phyloP scores from a whole-genome alignment of 1,140 invertebrate species.

The Hesperophylax magnus region DNA sequence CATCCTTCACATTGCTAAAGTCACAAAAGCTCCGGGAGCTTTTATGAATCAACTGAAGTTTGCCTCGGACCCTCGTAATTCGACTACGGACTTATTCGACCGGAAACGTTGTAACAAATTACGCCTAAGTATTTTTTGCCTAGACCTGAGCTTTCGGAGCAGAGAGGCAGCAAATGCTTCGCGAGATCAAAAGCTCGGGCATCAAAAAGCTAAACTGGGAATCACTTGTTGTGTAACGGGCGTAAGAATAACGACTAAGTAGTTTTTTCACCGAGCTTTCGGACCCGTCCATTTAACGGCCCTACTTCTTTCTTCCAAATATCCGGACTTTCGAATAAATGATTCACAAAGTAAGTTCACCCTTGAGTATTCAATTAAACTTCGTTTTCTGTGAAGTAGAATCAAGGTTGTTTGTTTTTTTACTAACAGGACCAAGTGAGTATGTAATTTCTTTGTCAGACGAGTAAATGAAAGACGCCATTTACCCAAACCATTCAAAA shows the following conservation, averaged over 20 bases:
- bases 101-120: constrained; percentile 57
- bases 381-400: not conserved
- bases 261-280: constrained; percentile 18
- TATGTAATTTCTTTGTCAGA: too few species aligned
- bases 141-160: constrained; percentile 27
- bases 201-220: constrained; percentile 47
- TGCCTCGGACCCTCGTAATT: constrained; percentile 44
- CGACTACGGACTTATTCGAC: constrained; percentile 54
- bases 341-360: not conserved
- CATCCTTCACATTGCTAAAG: not conserved
- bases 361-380: too few species aligned
- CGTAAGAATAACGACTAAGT: constrained; percentile 34
- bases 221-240: constrained; percentile 41
- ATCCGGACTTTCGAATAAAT: constrained; percentile 1
- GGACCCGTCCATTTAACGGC: constrained; percentile 22
- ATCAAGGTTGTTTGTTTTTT: not conserved
- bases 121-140: constrained; percentile 49
- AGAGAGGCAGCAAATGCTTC: constrained; percentile 8
- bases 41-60: constrained; percentile 35
- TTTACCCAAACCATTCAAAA: too few species aligned
- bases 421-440: too few species aligned
- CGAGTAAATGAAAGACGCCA: too few species aligned
- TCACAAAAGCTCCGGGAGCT: constrained; percentile 35
- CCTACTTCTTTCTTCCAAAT: constrained; percentile 14
- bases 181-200: constrained; percentile 44